phyloP scores from a whole-genome alignment of 2,797 vertebrate genomes.

The Gambelia wislizenii region DNA sequence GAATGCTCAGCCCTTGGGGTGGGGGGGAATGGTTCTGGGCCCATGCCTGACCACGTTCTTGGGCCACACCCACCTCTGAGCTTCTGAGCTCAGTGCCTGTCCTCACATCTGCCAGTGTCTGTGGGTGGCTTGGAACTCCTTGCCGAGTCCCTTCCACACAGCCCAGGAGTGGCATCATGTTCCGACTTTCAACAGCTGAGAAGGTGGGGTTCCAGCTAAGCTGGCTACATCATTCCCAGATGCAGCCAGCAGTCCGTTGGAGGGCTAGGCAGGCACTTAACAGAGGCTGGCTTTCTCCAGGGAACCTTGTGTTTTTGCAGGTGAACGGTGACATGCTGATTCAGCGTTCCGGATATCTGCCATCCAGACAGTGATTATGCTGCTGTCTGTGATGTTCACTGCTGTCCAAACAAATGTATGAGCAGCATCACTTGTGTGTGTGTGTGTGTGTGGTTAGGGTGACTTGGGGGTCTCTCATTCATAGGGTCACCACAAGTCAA shows the following conservation, averaged over 20 bases:
- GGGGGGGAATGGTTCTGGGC: background rate
- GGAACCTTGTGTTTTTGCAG: constrained; percentile 6
- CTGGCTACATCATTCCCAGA: background rate
- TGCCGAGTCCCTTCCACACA: background rate
- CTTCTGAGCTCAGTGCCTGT: constrained; percentile 10
- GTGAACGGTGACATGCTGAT: background rate
- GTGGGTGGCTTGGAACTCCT: constrained; percentile 18
- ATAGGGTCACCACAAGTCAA: no score
- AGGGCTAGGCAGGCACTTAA: background rate
- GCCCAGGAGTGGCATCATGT: background rate
- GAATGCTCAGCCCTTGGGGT: background rate
- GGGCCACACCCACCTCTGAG: constrained; percentile 20
- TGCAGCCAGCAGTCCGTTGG: background rate
- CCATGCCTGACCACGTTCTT: constrained; percentile 8
- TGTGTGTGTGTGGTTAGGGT: no score
- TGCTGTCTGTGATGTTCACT: background rate
- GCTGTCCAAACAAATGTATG: background rate
- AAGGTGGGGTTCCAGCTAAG: background rate
- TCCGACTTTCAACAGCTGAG: background rate
- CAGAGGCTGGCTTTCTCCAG: background rate
- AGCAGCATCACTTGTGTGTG: background rate
- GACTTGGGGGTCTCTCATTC: no score
- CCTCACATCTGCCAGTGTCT: constrained; percentile 27
- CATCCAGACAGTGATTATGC: background rate
- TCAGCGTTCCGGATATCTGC: background rate